Conservation (phyloP, 2,113 vertebrate species). For the Phaethornis superciliosus region DNA sequence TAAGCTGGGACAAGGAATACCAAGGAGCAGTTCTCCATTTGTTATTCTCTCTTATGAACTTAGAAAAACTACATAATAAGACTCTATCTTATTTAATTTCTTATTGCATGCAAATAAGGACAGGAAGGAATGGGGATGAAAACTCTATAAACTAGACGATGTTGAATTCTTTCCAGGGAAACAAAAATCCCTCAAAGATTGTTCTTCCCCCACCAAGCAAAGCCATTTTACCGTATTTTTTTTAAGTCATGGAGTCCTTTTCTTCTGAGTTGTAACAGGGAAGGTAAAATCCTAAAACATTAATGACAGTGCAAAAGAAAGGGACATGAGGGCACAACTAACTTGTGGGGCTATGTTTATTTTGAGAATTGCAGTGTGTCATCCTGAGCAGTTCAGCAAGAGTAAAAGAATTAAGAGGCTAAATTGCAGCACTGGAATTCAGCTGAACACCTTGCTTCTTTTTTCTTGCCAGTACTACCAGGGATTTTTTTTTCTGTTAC, state of each 20-base stretch:
- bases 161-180: background rate
- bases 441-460: background rate
- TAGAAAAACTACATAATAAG: background rate
- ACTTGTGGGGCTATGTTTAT: background rate
- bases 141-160: background rate
- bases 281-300: background rate
- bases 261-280: background rate
- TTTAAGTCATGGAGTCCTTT: background rate
- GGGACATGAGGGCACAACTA: background rate
- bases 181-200: background rate
- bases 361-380: background rate
- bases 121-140: background rate
- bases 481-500: background rate
- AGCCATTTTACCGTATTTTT: background rate
- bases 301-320: background rate
- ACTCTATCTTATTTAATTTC: background rate
- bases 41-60: background rate
- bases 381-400: background rate
- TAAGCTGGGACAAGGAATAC: background rate
- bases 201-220: fast-evolving
- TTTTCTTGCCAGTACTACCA: background rate
- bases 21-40: background rate
- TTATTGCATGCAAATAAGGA: background rate
- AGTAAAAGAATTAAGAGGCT: background rate
- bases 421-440: background rate